These are phyloP conservation scores for Coryphaenoides rupestris DNA, from an alignment of 2,113 vertebrate species.

Conservation along the genomic window DNA sequence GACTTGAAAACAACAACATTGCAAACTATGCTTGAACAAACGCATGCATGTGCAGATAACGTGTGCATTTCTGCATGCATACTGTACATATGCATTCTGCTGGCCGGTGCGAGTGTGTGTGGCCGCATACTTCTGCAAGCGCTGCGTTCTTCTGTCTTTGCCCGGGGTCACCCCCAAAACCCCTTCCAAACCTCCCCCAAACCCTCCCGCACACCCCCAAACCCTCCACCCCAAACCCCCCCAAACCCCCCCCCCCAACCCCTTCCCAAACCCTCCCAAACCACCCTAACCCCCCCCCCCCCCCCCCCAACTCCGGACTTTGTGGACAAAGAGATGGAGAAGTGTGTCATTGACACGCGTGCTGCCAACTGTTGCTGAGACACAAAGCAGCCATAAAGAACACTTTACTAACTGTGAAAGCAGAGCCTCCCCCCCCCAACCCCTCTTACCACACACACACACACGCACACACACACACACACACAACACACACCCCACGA, in stretches of 20 bases:
- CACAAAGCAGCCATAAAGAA: conserved; percentile 67
- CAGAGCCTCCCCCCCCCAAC: conserved; percentile 18
- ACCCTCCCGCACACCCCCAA: no score
- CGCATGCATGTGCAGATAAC: neutral
- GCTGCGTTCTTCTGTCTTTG: conserved; percentile 9
- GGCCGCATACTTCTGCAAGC: neutral
- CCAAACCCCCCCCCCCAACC: no score
- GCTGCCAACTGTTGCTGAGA: conserved; percentile 92
- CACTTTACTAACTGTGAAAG: conserved; percentile 51
- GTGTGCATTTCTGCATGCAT: neutral
- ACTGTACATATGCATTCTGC: conserved; percentile 3
- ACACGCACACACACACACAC: no score
- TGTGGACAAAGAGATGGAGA: conserved; percentile 56
- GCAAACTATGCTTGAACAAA: neutral
- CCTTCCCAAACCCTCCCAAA: no score
- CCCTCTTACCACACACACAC: no score
- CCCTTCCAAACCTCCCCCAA: neutral
- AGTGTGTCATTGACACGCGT: conserved; percentile 79
- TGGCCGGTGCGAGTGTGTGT: conserved; percentile 20
- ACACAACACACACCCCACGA: conserved; percentile 23
- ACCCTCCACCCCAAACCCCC: no score
- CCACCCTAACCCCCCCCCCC: no score
- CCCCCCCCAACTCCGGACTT: conserved; percentile 19
- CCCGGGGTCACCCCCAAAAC: conserved; percentile 42
- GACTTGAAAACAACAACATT: neutral